Evolutionary conservation across 2,797 vertebrate species (phyloP).

Genomic region (Microctenopoma lineatum): DNA sequence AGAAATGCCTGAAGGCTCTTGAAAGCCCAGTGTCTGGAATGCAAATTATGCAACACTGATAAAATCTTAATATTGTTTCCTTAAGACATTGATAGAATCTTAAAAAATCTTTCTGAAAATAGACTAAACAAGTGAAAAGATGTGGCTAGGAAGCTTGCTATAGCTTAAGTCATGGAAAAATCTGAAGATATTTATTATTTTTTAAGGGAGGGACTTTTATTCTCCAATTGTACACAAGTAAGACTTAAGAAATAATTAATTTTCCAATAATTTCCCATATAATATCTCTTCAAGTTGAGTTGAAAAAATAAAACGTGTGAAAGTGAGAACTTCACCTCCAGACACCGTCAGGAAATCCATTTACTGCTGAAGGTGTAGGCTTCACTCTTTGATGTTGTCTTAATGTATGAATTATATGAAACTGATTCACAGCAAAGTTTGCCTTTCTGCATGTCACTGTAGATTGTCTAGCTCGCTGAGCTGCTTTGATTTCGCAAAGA

Average conservation of each 20-base stretch:
- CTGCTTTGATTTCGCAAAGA: conserved; percentile 14
- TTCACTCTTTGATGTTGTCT: background rate
- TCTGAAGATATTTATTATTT: background rate
- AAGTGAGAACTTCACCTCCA: conserved; percentile 4
- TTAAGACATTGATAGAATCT: background rate
- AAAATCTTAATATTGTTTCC: too few relatives aligned
- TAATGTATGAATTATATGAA: background rate
- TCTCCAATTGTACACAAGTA: conserved; percentile 8
- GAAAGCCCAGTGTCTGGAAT: background rate
- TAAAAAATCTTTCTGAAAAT: background rate
- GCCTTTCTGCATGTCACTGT: conserved; percentile 1
- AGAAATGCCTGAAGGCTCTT: background rate
- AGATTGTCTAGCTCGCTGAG: background rate
- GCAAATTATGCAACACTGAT: background rate
- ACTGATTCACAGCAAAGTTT: background rate
- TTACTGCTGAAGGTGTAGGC: background rate
- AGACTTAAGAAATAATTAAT: conserved; percentile 23
- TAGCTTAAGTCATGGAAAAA: too few relatives aligned
- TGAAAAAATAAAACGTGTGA: background rate
- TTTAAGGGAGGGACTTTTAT: background rate
- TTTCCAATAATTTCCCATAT: conserved; percentile 1
- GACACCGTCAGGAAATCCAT: background rate
- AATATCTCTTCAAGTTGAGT: conserved; percentile 9
- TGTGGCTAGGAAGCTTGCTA: background rate
- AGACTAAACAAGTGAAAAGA: background rate